Evolutionary conservation across 2,113 vertebrate genomes (phyloP), one percentile per base, ranked within the genome.

Genomic region (Epinephelus lanceolatus): DNA sequence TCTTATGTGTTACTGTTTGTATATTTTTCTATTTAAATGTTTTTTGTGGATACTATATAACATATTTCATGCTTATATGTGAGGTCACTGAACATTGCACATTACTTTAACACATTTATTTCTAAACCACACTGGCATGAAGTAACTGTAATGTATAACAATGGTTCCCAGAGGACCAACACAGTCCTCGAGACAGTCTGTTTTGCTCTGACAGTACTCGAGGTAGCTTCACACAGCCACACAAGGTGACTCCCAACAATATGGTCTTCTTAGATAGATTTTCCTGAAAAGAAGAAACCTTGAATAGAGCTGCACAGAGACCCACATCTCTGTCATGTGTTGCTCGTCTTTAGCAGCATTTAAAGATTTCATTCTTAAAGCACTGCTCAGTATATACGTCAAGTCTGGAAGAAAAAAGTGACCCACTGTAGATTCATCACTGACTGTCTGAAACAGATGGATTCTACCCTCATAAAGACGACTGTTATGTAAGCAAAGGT

Each of bases 401-500:
- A 18, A 27, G 30, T 42, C 42, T 30, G n/a, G 21, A 45, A 15
- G 17, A 61, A 78, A 13, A 49, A 53, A 61, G 25, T 17, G 10
- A 56, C 8, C 56, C 37, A 70, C 65, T 6, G 63, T 25, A 75
- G 18, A 59, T 30, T 59, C 27, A 59, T 71, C 74, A 42, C n/a
- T 62, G 33, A 23, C 2, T 30, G 45, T 49, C 30, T 53, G 13
- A 70, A 75, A 45, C 73, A 67, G 30, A 52, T 21, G 37, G 23
- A n/a, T 57, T 65, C 23, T 60, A 37, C 61, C 80, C 59, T 82
- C 71, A 59, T 30, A 47, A 52, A 73, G 11, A 62, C 14, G 18
- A 11, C 27, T 63, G 80, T 78, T 78, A 57, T 67, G 65, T 78
- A 82, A 87, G 71, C 45, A 73, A 56, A 86, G 5, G 21, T 78